phyloP scores from a whole-genome alignment of 2,797 vertebrate species.

The Sebastes dallii region DNA sequence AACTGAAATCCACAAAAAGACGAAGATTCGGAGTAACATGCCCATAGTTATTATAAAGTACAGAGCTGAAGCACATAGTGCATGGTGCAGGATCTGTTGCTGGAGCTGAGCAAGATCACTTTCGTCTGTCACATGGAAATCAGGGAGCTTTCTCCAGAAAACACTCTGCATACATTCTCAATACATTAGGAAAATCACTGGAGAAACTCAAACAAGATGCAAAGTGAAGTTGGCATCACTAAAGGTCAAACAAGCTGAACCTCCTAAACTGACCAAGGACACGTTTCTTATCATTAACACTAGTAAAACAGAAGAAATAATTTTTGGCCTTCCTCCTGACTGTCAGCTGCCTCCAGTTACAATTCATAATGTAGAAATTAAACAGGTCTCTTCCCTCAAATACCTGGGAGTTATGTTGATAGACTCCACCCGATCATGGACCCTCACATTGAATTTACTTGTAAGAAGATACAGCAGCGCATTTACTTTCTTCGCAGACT shows the following conservation, averaged over 20 bases:
- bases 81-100: conserved; percentile 13
- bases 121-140: conserved; percentile 74
- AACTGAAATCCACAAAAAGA: conserved; percentile 68
- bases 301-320: no score
- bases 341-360: no score
- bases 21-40: conserved; percentile 19
- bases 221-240: conserved; percentile 69
- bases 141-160: conserved; percentile 63
- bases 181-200: conserved; percentile 82
- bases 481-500: no score
- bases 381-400: no score
- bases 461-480: no score
- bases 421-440: no score
- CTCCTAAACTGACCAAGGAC: not conserved
- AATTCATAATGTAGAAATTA: no score
- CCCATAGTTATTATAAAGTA: conserved; percentile 58
- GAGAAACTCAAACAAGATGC: conserved; percentile 84
- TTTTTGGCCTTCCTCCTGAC: no score
- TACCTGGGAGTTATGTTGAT: no score
- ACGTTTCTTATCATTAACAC: not conserved
- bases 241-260: conserved; percentile 26
- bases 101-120: conserved; percentile 38
- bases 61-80: conserved; percentile 41
- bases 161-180: conserved; percentile 74
- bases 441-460: no score